phyloP scores from a whole-genome alignment of 2,888 invertebrate species.

The Tanaodytes sp. region DNA sequence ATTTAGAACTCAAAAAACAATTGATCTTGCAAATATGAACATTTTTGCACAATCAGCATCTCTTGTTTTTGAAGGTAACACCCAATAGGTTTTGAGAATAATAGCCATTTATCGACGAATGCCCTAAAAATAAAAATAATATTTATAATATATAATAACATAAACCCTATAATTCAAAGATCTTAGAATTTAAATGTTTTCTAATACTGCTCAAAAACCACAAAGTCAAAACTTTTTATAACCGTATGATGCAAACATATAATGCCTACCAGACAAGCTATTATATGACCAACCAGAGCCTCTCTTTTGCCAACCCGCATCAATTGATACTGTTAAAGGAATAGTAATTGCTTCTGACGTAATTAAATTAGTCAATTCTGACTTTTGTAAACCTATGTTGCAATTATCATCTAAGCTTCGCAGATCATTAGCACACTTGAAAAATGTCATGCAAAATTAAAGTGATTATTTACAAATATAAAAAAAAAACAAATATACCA shows the following conservation, averaged over 20 bases:
- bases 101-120: constrained; percentile 3
- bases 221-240: not conserved
- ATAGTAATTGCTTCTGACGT: not conserved
- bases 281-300: constrained; percentile 3
- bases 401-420: too few relatives aligned
- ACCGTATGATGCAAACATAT: not conserved
- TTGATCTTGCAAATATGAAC: not conserved
- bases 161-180: not conserved
- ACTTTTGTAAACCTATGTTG: too few relatives aligned
- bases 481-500: not conserved
- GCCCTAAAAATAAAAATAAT: not conserved
- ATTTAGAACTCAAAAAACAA: not conserved
- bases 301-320: constrained; percentile 7
- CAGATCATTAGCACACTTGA: too few relatives aligned
- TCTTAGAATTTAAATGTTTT: too few relatives aligned
- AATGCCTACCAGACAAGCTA: constrained; percentile 4
- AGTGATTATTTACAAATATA: too few relatives aligned
- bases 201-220: too few relatives aligned
- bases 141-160: too few relatives aligned
- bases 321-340: not conserved
- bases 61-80: not conserved
- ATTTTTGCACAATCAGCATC: not conserved
- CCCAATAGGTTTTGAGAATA: not conserved
- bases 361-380: too few relatives aligned
- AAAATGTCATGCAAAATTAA: too few relatives aligned